These are phyloP conservation scores for Helicoverpa zea DNA, from an alignment of 1,140 invertebrate genomes.

Conservation along the genomic window DNA sequence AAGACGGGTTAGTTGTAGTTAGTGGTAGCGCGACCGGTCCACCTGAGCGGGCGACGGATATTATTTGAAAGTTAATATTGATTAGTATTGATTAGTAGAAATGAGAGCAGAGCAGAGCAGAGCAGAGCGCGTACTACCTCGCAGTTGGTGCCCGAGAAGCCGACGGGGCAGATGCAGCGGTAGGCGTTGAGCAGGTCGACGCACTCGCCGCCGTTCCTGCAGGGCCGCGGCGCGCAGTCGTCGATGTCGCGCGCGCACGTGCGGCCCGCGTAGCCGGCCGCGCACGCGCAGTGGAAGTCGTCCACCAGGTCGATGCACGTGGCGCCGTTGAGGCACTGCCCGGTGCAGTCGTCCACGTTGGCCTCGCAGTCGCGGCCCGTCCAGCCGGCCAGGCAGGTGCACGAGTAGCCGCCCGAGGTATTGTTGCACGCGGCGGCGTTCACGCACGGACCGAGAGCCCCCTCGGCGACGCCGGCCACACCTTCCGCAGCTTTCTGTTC, in stretches of 20 bases:
- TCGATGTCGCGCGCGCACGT: constrained; percentile 91
- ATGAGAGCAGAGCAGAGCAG: not conserved
- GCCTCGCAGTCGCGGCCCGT: constrained; percentile 94
- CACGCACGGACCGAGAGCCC: constrained; percentile 89
- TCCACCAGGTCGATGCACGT: constrained; percentile 95
- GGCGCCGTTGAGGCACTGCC: constrained; percentile 95
- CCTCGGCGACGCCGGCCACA: constrained; percentile 69
- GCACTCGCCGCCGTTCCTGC: constrained; percentile 94
- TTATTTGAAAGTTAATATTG: not conserved
- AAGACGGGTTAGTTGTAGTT: constrained; percentile 73
- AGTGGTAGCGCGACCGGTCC: constrained; percentile 59
- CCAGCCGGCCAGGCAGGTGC: constrained; percentile 94
- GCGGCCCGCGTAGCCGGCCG: constrained; percentile 91
- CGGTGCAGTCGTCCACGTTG: constrained; percentile 96
- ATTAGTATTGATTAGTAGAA: constrained; percentile 14
- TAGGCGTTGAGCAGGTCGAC: constrained; percentile 93
- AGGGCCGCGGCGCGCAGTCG: constrained; percentile 92
- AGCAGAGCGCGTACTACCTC: constrained; percentile 86
- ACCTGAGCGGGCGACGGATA: constrained; percentile 22
- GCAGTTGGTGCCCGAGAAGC: constrained; percentile 93
- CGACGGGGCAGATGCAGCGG: constrained; percentile 94
- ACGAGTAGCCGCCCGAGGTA: constrained; percentile 94
- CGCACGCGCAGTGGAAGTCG: constrained; percentile 94
- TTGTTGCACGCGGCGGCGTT: constrained; percentile 94
- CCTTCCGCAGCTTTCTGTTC: constrained; percentile 36